These are phyloP conservation scores for Chlorodrepanis virens DNA, from an alignment of 2,113 vertebrate species.

Conservation along the genomic window DNA sequence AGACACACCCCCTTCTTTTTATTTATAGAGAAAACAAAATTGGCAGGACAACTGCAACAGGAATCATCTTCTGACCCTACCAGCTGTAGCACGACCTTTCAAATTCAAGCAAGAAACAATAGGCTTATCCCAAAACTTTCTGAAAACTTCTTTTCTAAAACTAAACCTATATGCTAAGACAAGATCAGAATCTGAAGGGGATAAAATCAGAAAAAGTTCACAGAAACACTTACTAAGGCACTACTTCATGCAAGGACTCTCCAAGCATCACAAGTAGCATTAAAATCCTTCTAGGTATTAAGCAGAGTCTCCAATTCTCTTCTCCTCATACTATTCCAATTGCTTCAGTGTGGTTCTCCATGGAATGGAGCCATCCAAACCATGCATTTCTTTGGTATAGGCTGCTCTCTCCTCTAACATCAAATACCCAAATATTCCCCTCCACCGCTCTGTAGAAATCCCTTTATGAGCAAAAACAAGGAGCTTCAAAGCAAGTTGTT, in stretches of 20 bases:
- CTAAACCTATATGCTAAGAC: not conserved
- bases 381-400: accelerated
- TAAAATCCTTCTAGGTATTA: not conserved
- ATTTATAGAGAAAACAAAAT: not conserved
- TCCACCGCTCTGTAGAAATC: not conserved
- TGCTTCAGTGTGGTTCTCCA: not conserved
- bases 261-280: not conserved
- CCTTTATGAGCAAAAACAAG: not conserved
- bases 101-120: not conserved
- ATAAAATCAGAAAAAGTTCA: not conserved
- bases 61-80: not conserved
- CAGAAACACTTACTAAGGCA: not conserved
- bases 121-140: not conserved
- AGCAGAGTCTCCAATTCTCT: not conserved
- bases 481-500: not conserved
- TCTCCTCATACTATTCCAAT: not conserved
- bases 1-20: not conserved
- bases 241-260: not conserved
- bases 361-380: not conserved
- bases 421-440: not conserved
- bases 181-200: not conserved
- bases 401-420: not conserved
- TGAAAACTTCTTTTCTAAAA: not conserved
- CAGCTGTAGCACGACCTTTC: not conserved
- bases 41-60: not conserved